A percentile compares a stretch with the other conserved stretches of the same genome.
phyloP scores from a whole-genome alignment of 2,797 vertebrate species.

The Anguilla megastoma region DNA sequence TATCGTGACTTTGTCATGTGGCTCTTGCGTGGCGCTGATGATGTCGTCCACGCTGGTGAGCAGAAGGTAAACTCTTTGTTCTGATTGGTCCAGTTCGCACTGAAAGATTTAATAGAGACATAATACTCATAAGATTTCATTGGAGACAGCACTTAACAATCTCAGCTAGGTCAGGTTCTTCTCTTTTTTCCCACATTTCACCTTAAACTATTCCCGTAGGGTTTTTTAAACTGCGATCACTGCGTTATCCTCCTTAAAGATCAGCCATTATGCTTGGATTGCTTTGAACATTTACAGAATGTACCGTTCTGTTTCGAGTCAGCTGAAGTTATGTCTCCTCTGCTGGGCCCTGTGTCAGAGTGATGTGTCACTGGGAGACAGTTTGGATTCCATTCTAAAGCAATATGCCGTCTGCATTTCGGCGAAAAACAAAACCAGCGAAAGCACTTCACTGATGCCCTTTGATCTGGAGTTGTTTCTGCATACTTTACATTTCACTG shows the following conservation, averaged over 20 bases:
- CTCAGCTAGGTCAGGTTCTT: neutral
- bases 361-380: neutral
- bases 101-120: constrained; percentile 33
- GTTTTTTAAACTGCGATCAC: constrained; percentile 23
- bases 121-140: constrained; percentile 22
- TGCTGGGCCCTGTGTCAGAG: neutral
- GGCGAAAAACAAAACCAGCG: constrained; percentile 20
- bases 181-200: constrained; percentile 34
- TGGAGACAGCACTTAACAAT: constrained; percentile 24
- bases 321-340: neutral
- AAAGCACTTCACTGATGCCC: constrained; percentile 13
- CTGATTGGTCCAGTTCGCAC: constrained; percentile 74
- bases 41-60: constrained; percentile 98
- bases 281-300: neutral
- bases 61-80: constrained; percentile 94
- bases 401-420: constrained; percentile 18
- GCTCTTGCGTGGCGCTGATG: constrained; percentile 99
- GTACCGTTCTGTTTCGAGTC: neutral
- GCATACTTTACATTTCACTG: constrained; percentile 15
- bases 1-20: constrained; percentile 99
- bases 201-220: constrained; percentile 35
- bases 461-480: constrained; percentile 12
- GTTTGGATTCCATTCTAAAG: constrained; percentile 18
- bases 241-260: constrained; percentile 35
- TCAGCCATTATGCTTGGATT: constrained; percentile 26